phyloP scores from a whole-genome alignment of 2,113 vertebrate species.

The Strix aluco region DNA sequence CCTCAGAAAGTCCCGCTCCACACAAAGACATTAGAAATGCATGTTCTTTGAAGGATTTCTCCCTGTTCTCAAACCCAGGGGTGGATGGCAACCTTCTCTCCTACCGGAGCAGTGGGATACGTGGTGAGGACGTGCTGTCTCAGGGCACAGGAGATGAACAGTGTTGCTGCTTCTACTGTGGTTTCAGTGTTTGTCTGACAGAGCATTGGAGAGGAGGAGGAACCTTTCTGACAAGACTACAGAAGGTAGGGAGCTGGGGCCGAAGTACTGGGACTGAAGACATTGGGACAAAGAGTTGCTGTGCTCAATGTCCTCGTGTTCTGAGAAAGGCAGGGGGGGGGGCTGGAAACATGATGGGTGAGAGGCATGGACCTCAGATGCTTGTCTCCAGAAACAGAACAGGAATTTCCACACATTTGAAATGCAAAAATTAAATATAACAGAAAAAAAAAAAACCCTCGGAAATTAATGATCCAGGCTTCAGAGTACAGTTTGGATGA shows the following conservation, averaged over 20 bases:
- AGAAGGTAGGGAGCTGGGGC: not conserved
- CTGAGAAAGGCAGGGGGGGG: not conserved
- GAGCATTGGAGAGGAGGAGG: not conserved
- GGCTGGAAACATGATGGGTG: not conserved
- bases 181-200: not conserved
- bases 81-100: not conserved
- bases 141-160: not conserved
- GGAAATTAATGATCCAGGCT: not conserved
- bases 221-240: not conserved
- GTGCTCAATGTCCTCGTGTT: not conserved
- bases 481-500: not conserved
- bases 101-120: rapidly evolving
- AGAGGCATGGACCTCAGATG: not conserved
- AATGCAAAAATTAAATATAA: not conserved
- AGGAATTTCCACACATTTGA: not conserved
- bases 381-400: not conserved
- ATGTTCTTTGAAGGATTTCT: not conserved
- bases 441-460: not conserved
- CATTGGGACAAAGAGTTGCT: not conserved
- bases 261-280: not conserved
- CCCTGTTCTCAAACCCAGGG: not conserved
- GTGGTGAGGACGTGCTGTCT: rapidly evolving
- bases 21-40: not conserved
- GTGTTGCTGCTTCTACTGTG: not conserved
- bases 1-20: not conserved